These are phyloP conservation scores for Metridium senile DNA, from an alignment of 92 coral and sea anemone species.

Conservation along the genomic window DNA sequence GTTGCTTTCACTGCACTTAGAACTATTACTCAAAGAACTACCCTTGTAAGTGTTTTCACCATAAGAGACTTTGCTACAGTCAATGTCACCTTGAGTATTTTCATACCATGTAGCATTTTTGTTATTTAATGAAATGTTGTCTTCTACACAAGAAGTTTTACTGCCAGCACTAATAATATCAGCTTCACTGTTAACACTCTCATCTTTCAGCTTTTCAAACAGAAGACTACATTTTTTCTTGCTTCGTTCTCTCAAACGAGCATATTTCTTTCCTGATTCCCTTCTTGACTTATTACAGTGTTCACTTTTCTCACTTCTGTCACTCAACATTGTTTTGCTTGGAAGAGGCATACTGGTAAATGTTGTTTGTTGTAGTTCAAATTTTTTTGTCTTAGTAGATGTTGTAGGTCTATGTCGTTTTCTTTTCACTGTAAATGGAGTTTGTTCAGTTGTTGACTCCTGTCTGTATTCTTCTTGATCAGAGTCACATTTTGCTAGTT, in stretches of 20 bases:
- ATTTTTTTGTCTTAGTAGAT: neutral
- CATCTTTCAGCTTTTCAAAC: conserved; percentile 12
- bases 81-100: neutral
- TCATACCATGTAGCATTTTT: neutral
- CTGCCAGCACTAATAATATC: no score
- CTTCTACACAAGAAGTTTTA: no score
- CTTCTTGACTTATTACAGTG: neutral
- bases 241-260: conserved; percentile 17
- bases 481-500: neutral
- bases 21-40: neutral
- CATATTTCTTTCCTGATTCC: neutral
- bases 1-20: neutral
- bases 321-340: no score
- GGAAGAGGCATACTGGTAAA: neutral
- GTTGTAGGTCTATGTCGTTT: neutral
- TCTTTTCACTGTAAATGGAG: conserved; percentile 17
- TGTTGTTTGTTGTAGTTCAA: neutral
- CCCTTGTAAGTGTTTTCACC: neutral
- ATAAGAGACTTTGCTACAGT: neutral
- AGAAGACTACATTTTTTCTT: conserved; percentile 20
- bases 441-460: neutral
- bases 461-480: no score
- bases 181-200: neutral
- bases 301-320: neutral
- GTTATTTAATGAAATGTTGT: no score